Base-by-base conservation (phyloP, 2,888 invertebrate species). In the Leucophora obtusa region DNA sequence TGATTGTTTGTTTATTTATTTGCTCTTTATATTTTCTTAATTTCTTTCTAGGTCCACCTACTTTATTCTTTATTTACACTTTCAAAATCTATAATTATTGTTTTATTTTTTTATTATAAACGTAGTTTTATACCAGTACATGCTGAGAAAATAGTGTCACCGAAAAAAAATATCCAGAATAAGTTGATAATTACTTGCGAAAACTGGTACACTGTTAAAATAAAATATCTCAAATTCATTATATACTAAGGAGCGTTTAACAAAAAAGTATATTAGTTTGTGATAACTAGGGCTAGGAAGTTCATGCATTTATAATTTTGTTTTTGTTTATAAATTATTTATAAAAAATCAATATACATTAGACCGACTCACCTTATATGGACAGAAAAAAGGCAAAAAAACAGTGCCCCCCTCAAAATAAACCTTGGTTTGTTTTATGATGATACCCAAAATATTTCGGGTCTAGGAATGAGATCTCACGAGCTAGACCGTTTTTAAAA, bases 41-140 rank as follows among this genome's bases (percentile, higher is more conserved):
- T 43, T 53, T 74, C 59, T 47, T 53, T 66, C 21, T 21, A 33
- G 15, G 43, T 62, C 54, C 54, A 72, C 17, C 54, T 51, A 54
- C 17, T 54, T 70, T 59, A 33, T 5, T 5, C 4, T 15, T 24
- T 56, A 58, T 72, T 72, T 63, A 72, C 72, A 72, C 65, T 65
- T 65, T 65, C 50, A 50, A 65, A 73, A 58, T 38, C 35, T n/a
- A 47, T 11, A 11, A 24, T 15, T 58, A 56, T 35, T 3, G 28
- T 47, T 47, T 33, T n/a, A 50, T 28, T 11, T 43, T n/a, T 28
- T 53, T 53, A 21, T 28, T 54, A 43, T 11, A 50, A 59, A 24
- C 28, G 9, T 66, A 35, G 18, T 50, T 5, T 50, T 5, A 38
- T 28, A 3, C 11, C n/a, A n/a, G n/a, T 71, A 53, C 17, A 60